Evolutionary conservation across 2,113 vertebrate genomes (phyloP).

Genomic region (Geococcyx californianus): DNA sequence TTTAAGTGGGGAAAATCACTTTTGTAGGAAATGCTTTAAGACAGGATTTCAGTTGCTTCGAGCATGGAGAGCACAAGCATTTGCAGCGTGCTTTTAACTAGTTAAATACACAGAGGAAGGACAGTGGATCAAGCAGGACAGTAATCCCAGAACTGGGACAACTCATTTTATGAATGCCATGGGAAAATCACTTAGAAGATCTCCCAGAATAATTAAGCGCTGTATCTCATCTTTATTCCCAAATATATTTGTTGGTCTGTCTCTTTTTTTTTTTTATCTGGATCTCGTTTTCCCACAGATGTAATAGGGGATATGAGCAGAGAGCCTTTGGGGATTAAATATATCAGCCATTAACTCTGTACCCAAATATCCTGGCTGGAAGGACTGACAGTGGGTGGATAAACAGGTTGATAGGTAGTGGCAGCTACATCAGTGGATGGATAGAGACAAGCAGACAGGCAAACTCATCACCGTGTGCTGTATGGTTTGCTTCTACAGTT

Average conservation of each 20-base stretch:
- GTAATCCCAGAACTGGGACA: neutral
- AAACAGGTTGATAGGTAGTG: neutral
- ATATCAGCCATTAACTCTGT: neutral
- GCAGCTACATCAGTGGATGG: neutral
- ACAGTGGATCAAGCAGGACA: neutral
- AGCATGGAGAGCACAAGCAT: neutral
- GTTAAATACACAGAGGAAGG: neutral
- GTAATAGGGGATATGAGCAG: neutral
- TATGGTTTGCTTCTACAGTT: neutral
- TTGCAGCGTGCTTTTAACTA: neutral
- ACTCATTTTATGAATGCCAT: neutral
- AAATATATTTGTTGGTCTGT: neutral
- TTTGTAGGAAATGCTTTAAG: neutral
- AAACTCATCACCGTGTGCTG: neutral
- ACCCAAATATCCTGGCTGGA: neutral
- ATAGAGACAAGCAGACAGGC: neutral
- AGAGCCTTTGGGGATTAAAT: neutral
- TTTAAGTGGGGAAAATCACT: neutral
- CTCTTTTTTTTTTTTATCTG: neutral
- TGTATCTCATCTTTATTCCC: neutral
- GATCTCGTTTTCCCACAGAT: neutral
- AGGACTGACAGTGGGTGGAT: neutral
- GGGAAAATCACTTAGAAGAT: neutral
- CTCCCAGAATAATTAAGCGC: neutral
- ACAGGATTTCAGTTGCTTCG: neutral